These are phyloP conservation scores for Chunga burmeisteri DNA, from an alignment of 2,113 vertebrate genomes.

Conservation along the genomic window DNA sequence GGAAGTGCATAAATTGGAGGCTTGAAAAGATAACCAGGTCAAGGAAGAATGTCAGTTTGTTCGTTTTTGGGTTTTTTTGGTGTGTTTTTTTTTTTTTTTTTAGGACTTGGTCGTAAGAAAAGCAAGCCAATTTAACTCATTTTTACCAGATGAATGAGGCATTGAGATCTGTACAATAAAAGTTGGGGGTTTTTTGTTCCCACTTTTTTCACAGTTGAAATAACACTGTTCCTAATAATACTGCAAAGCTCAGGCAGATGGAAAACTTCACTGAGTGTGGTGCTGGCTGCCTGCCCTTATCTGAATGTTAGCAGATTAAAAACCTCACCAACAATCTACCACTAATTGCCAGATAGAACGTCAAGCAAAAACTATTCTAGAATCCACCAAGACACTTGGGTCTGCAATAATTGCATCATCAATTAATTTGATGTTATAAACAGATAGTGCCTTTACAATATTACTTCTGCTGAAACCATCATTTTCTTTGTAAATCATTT, in stretches of 20 bases:
- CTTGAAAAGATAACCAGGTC: slow-evolving; percentile 1
- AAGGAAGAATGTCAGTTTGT: background rate
- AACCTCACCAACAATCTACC: background rate
- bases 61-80: background rate
- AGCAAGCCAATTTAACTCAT: background rate
- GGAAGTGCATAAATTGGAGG: background rate
- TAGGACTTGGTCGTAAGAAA: background rate
- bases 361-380: background rate
- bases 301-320: background rate
- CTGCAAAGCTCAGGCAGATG: slow-evolving; percentile 7
- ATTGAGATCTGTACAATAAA: background rate
- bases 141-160: slow-evolving; percentile 5
- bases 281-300: slow-evolving; percentile 39
- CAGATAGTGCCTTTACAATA: background rate
- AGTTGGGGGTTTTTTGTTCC: background rate
- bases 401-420: background rate
- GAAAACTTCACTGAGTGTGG: background rate
- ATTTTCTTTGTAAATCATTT: background rate
- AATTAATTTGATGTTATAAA: slow-evolving; percentile 3
- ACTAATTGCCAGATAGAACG: background rate
- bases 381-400: background rate
- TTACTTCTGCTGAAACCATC: background rate
- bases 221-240: background rate
- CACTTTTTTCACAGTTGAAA: slow-evolving; percentile 3
- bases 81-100: background rate